Base-by-base conservation (phyloP, 2,797 vertebrate species). In the Netta rufina region DNA sequence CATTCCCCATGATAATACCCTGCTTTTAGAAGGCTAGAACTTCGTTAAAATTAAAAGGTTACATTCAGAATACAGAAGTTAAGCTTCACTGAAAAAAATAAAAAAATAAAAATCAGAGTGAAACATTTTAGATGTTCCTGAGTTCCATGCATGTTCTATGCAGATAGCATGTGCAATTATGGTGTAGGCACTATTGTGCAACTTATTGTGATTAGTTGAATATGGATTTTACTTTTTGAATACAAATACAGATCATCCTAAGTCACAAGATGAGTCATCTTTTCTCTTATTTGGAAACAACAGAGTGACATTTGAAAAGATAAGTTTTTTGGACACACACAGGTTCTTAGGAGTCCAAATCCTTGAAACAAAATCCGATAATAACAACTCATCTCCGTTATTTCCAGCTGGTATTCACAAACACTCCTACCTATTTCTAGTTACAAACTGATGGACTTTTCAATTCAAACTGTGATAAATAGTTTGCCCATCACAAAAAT, bases 261-360 rank as follows among this genome's bases (percentile, higher is more conserved):
- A 72, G 30, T 43, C 56, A 60, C 32, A 33, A 79, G 66, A 80
- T 65, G 60, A 93, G 28, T 89, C 74, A 67, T 90, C 43, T 77
- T 79, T 64, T 51, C 70, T 91, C 85, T 81, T 77, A 88, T 74
- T 45, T 83, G 66, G 91, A 92, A 93, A 84, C 62, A 88, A 57
- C 43, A 80, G 1, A 67, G 36, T 38, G 36, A 67, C 43, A 36
- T 33, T 82, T 70, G 38, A 49, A 70, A 47, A 74, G 27, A 70
- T 19, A 8, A 32, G n/a, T 24, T 81, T 84, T 13, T 13, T 20
- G 11, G 45, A 13, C 53, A 32, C 22, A 19, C 18, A 8, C 8
- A 9, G 13, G 57, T 33, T 80, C 72, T 67, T 28, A 2, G 6
- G 9, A 28, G n/a, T 58, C 36, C 36, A 65, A 85, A 80, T 56